A percentile compares a stretch with the other conserved stretches of the same genome.
Conservation (phyloP, 1,140 invertebrate genomes). For the Lepidotrigona ventralis region DNA sequence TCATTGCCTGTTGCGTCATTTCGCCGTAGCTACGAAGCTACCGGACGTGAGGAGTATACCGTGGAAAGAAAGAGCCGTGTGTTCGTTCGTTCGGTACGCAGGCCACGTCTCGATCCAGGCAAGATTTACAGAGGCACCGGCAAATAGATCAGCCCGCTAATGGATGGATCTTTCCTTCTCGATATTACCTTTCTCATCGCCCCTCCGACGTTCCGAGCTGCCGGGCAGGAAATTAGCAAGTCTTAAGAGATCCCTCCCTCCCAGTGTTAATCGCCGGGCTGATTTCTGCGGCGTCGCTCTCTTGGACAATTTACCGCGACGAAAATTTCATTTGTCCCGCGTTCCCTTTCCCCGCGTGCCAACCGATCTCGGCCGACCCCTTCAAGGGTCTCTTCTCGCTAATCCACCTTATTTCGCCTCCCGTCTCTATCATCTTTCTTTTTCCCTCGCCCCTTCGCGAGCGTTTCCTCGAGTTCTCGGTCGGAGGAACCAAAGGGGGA, state of each 20-base stretch:
- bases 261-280: conserved; percentile 66
- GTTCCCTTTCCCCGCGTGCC: conserved; percentile 33
- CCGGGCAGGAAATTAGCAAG: conserved; percentile 72
- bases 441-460: background rate
- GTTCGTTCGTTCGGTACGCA: conserved; percentile 29
- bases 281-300: conserved; percentile 71
- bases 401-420: conserved; percentile 60
- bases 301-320: conserved; percentile 68
- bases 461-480: background rate
- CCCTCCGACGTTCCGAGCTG: background rate
- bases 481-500: background rate
- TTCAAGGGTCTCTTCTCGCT: conserved; percentile 48
- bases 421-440: background rate
- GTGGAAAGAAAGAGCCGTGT: conserved; percentile 24
- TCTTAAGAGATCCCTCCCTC: conserved; percentile 64
- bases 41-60: conserved; percentile 51
- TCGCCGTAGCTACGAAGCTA: conserved; percentile 20
- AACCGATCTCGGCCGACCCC: conserved; percentile 37
- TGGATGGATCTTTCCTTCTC: conserved; percentile 43
- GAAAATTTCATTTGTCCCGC: conserved; percentile 71
- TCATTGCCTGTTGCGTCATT: conserved; percentile 68
- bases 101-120: conserved; percentile 51
- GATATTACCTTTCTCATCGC: conserved; percentile 48
- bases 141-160: conserved; percentile 58
- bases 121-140: conserved; percentile 51